Percentiles rank a stretch among this genome's conserved stretches.
These are phyloP conservation scores for Tetanocera ferruginea DNA, from an alignment of 2,888 invertebrate genomes.

Conservation along the genomic window DNA sequence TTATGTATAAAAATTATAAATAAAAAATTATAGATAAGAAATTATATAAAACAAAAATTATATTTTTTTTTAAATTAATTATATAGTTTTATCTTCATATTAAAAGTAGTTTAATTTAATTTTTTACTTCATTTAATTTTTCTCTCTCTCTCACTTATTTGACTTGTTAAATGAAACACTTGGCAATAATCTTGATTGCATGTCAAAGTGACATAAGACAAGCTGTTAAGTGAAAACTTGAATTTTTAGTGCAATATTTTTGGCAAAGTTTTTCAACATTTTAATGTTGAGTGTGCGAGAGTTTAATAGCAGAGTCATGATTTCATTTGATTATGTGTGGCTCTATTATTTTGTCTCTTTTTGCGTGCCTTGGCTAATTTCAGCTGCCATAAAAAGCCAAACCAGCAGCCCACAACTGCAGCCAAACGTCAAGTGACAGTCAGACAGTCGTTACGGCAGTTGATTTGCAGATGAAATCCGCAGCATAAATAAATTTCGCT, in stretches of 20 bases:
- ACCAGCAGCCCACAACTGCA: constrained; percentile 40
- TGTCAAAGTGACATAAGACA: not conserved
- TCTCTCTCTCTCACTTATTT: not conserved
- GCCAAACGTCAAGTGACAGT: constrained; percentile 25
- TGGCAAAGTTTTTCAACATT: not conserved
- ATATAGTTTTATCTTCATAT: not conserved
- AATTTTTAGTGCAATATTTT: not conserved
- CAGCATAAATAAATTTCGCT: constrained; percentile 54
- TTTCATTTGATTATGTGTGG: constrained; percentile 20
- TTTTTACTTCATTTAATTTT: not conserved
- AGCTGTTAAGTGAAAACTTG: not conserved
- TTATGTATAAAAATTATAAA: not conserved
- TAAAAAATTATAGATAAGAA: no score
- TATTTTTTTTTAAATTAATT: no score
- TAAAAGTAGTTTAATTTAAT: not conserved
- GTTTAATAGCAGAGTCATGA: not conserved
- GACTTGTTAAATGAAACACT: no score
- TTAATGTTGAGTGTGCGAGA: not conserved
- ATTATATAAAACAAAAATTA: no score
- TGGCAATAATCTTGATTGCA: no score
- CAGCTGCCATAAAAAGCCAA: constrained; percentile 23
- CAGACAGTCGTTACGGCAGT: constrained; percentile 3
- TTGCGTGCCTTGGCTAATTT: not conserved
- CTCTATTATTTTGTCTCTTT: not conserved
- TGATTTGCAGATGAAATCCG: constrained; percentile 25